phyloP scores from a whole-genome alignment of 2,888 invertebrate species.

The Cyaniris semiargus region DNA sequence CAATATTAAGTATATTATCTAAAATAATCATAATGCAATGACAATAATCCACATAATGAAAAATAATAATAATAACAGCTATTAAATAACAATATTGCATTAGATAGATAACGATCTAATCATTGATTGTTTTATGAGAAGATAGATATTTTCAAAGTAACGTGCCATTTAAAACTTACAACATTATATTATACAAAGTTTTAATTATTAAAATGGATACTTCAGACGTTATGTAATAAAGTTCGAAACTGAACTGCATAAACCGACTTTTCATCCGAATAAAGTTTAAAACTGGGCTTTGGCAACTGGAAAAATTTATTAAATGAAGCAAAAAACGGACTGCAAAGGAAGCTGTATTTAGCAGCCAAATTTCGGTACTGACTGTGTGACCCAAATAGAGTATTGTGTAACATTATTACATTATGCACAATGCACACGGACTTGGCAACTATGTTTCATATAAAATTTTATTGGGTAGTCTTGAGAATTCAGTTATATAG shows the following conservation, averaged over 20 bases:
- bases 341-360: constrained; percentile 2
- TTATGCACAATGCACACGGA: not conserved
- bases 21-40: no score
- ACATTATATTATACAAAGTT: not conserved
- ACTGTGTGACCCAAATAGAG: not conserved
- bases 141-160: not conserved
- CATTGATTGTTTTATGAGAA: not conserved
- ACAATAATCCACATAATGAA: no score
- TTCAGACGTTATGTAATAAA: not conserved
- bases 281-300: constrained; percentile 26
- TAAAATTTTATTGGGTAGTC: not conserved
- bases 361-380: constrained; percentile 14
- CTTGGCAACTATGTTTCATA: constrained; percentile 1
- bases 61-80: no score
- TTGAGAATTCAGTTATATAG: not conserved
- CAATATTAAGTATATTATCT: no score
- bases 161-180: not conserved
- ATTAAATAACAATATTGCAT: not conserved
- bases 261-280: constrained; percentile 5
- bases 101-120: not conserved
- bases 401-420: not conserved
- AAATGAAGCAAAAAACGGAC: constrained; percentile 16
- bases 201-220: not conserved
- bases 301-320: constrained; percentile 15
- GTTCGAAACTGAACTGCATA: not conserved